Percentiles rank a stretch among this genome's conserved stretches.
phyloP scores from a whole-genome alignment of 2,888 invertebrate genomes.

The Rhopalosiphum nymphaeae region DNA sequence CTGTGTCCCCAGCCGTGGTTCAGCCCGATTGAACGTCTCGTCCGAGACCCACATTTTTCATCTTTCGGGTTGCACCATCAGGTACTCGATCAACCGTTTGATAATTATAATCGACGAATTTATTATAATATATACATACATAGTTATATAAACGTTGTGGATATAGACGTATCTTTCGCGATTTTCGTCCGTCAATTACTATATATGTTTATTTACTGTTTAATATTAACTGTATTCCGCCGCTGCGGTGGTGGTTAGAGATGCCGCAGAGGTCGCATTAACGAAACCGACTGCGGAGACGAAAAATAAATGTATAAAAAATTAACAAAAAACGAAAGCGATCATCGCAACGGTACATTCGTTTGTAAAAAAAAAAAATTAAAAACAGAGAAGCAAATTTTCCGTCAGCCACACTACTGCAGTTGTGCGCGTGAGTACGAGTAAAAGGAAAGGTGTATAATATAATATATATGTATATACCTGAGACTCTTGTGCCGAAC shows the following conservation, averaged over 20 bases:
- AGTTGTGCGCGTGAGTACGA: background rate
- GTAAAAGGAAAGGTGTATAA: slow-evolving; percentile 34
- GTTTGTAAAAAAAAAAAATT: background rate
- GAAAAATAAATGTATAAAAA: background rate
- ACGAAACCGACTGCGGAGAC: background rate
- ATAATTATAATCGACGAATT: background rate
- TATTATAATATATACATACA: background rate
- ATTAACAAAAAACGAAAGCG: slow-evolving; percentile 24
- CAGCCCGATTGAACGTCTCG: slow-evolving; percentile 58
- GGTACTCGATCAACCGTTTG: slow-evolving; percentile 41
- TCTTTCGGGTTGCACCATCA: slow-evolving; percentile 37
- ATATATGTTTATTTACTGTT: background rate
- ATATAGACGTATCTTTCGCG: background rate
- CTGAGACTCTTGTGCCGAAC: background rate
- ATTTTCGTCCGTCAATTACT: background rate
- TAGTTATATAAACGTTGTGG: background rate
- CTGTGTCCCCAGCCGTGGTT: slow-evolving; percentile 14
- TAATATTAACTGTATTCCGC: background rate
- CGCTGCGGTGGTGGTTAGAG: background rate
- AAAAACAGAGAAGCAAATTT: slow-evolving; percentile 41
- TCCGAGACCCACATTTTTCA: slow-evolving; percentile 62
- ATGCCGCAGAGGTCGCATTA: background rate
- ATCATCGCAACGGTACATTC: background rate
- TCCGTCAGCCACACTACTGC: background rate
- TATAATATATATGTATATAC: background rate